A percentile compares a stretch with the other conserved stretches of the same genome.
Conservation (phyloP, 2,888 invertebrate genomes). For the Mongoloraphidia duomilia region DNA sequence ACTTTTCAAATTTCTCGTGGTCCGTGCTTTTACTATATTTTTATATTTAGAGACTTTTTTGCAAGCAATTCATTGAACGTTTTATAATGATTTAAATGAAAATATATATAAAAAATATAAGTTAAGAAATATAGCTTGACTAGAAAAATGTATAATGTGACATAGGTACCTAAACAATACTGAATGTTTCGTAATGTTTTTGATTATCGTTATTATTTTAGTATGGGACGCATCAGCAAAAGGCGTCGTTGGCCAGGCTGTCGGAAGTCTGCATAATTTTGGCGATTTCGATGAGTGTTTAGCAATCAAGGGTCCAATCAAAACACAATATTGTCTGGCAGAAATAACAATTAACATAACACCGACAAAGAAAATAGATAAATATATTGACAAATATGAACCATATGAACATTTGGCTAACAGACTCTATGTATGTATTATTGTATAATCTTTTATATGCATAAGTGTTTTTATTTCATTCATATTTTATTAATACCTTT, state of each 20-base stretch:
- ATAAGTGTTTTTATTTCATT: too few relatives aligned
- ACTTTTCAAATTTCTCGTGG: too few relatives aligned
- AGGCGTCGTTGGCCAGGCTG: constrained; percentile 37
- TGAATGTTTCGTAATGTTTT: too few relatives aligned
- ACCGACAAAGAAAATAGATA: constrained; percentile 18
- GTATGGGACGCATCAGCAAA: constrained; percentile 49
- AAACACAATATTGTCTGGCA: constrained; percentile 27
- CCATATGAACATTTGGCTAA: constrained; percentile 1
- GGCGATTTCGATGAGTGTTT: constrained; percentile 47
- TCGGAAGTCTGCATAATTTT: constrained; percentile 40
- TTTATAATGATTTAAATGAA: too few relatives aligned
- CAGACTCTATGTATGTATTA: constrained; percentile 1
- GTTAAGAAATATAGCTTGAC: too few relatives aligned
- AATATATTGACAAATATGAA: not conserved
- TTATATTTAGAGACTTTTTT: too few relatives aligned
- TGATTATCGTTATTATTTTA: constrained; percentile 19
- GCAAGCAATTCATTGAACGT: too few relatives aligned
- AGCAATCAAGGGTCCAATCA: constrained; percentile 25
- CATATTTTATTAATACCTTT: too few relatives aligned
- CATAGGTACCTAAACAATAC: too few relatives aligned
- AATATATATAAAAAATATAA: too few relatives aligned
- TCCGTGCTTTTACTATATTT: too few relatives aligned
- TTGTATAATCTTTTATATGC: not conserved
- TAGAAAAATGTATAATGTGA: too few relatives aligned
- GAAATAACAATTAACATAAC: constrained; percentile 20